Evolutionary conservation across 2,797 vertebrate genomes (phyloP).

Genomic region (Tenualosa ilisha): DNA sequence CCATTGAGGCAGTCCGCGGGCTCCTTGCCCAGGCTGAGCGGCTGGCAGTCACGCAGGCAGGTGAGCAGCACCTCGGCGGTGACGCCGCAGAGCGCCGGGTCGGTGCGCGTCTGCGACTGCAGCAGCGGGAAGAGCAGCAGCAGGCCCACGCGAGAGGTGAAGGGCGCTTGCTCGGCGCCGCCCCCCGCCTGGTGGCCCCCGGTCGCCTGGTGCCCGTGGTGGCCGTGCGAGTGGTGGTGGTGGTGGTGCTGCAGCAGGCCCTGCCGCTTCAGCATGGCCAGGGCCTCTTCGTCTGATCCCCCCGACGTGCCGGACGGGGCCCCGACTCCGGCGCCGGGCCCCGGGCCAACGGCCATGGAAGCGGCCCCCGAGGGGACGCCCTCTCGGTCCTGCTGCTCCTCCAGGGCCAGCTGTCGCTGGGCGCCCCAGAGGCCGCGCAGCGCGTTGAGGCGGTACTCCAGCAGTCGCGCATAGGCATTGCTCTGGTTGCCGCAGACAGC

Average conservation of each 20-base stretch:
- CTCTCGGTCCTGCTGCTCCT: conserved; percentile 82
- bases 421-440: conserved; percentile 96
- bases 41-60: conserved; percentile 98
- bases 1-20: conserved; percentile 96
- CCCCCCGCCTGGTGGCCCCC: conserved; percentile 73
- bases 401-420: conserved; percentile 84
- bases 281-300: conserved; percentile 89
- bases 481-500: conserved; percentile 98
- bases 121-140: conserved; percentile 96
- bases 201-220: conserved; percentile 69
- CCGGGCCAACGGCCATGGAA: conserved; percentile 49
- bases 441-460: conserved; percentile 96
- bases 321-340: conserved; percentile 44
- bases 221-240: conserved; percentile 66
- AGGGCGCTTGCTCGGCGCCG: conserved; percentile 91
- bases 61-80: conserved; percentile 95
- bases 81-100: conserved; percentile 94
- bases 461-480: conserved; percentile 94
- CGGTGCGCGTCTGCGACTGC: conserved; percentile 95
- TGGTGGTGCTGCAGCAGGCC: conserved; percentile 89
- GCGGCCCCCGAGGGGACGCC: conserved; percentile 74
- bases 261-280: conserved; percentile 94
- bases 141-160: conserved; percentile 94
- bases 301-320: conserved; percentile 60
- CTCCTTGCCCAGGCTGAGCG: conserved; percentile 97